These are phyloP conservation scores for Drosophila leonis DNA, from an alignment of 2,888 invertebrate genomes.

Conservation along the genomic window DNA sequence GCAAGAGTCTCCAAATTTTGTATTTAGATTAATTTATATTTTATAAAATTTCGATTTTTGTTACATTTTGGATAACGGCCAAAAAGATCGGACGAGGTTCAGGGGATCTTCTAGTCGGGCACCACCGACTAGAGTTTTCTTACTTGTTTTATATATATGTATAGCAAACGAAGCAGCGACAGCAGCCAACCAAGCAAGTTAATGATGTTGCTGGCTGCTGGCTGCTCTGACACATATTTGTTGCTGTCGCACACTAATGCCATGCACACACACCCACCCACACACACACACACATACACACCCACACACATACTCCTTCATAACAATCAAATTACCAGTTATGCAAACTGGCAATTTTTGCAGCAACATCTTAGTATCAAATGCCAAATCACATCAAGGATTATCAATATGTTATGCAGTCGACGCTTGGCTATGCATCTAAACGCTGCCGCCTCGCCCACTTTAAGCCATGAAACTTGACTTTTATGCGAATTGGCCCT, in stretches of 20 bases:
- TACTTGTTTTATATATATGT: slow-evolving; percentile 16
- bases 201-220: slow-evolving; percentile 28
- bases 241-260: background rate
- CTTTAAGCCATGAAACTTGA: background rate
- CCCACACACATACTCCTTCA: background rate
- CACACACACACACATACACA: background rate
- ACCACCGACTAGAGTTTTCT: too few species aligned
- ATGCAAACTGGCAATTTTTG: slow-evolving; percentile 59
- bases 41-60: too few species aligned
- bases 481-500: background rate
- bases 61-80: too few species aligned
- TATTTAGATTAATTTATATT: too few species aligned
- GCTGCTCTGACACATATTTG: slow-evolving; percentile 6
- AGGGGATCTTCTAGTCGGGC: too few species aligned
- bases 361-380: slow-evolving; percentile 48
- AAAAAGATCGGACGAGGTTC: too few species aligned
- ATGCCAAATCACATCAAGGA: slow-evolving; percentile 61
- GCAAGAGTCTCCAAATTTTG: too few species aligned
- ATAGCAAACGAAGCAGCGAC: slow-evolving; percentile 25
- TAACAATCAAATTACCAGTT: slow-evolving; percentile 71
- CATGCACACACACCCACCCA: background rate
- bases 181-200: slow-evolving; percentile 37
- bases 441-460: background rate
- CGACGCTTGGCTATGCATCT: background rate
- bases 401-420: slow-evolving; percentile 48